phyloP scores from a whole-genome alignment of 2,113 vertebrate species.

The Aphyosemion australe region DNA sequence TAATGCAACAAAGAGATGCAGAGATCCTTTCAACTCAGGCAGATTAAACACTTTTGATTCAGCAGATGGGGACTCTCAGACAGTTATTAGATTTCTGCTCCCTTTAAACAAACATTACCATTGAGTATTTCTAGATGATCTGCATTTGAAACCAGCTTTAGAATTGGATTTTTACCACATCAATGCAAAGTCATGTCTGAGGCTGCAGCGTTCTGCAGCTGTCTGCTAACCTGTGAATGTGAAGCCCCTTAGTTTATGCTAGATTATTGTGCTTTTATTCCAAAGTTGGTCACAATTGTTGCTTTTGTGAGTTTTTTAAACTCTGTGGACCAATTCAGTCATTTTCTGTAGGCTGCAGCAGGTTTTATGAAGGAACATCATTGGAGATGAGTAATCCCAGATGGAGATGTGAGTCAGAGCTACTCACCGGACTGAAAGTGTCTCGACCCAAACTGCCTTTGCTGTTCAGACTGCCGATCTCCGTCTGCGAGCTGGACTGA shows the following conservation, averaged over 20 bases:
- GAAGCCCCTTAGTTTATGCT: not conserved
- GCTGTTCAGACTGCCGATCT: slow-evolving; percentile 93
- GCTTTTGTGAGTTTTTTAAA: too few relatives aligned
- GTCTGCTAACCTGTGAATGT: not conserved
- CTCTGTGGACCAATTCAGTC: too few relatives aligned
- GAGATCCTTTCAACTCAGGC: slow-evolving; percentile 13
- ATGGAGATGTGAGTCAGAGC: not conserved
- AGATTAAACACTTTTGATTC: slow-evolving; percentile 31
- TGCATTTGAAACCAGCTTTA: not conserved
- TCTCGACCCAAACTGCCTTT: slow-evolving; percentile 88
- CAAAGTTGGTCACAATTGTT: too few relatives aligned
- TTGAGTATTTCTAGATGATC: not conserved
- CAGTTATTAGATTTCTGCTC: slow-evolving; percentile 41
- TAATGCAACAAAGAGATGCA: not conserved
- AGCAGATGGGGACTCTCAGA: slow-evolving; percentile 36
- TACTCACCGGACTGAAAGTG: slow-evolving; percentile 85
- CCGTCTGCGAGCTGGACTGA: slow-evolving; percentile 93
- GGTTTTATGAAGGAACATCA: too few relatives aligned
- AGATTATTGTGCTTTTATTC: too few relatives aligned
- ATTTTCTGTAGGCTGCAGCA: too few relatives aligned
- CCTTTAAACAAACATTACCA: slow-evolving; percentile 28
- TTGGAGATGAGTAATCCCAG: not conserved
- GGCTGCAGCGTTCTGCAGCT: slow-evolving; percentile 4
- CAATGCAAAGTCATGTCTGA: not conserved
- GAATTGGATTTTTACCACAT: slow-evolving; percentile 17